Evolutionary conservation across 2,113 vertebrate genomes (phyloP), one percentile per base, ranked within the genome.

Genomic region (Cyphomyrus discorhynchus): DNA sequence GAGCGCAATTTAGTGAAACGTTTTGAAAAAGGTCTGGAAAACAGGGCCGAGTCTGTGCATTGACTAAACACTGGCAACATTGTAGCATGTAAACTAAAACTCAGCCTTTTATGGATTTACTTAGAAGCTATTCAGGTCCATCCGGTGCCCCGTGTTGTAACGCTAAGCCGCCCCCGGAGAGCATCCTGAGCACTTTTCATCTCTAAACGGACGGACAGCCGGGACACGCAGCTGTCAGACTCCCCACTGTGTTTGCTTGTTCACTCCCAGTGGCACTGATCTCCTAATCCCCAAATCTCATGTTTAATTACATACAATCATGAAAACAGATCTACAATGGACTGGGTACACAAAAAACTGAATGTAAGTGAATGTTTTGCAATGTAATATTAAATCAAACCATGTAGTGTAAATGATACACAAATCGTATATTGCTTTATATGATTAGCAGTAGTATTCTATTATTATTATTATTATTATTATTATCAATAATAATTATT

Each of bases 1-100:
- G 77, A 85, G 86, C 27, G 24, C 70, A 88, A 66, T 90, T 85
- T 84, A 86, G 80, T 88, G 66, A 88, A 87, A 87, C 49, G 70
- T 85, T 91, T 89, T 77, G 42, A 70, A n/a, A 77, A 84, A 47
- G 66, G 77, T 86, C 47, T 88, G 80, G 58, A 42, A 88, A 46
- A 56, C 50, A n/a, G 85, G 86, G 42, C 31, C 24, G 10, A 46
- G 84, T 39, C 21, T 39, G 5, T 90, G n/a, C 80, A 21, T 42
- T 9, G 70, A 62, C 85, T 49, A 45, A 49, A 50, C 46, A 50
- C 90, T 87, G 87, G 90, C 53, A 85, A 66, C 31, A 45, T 53
- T 11, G 45, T 24, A 42, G 39, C 52, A 49, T 86, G 47, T 85
- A 35, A 86, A 89, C 39, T 89, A n/a, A 82, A 84, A 31, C 87